Conservation (phyloP, 1,140 invertebrate species). For the Gryon sp. region DNA sequence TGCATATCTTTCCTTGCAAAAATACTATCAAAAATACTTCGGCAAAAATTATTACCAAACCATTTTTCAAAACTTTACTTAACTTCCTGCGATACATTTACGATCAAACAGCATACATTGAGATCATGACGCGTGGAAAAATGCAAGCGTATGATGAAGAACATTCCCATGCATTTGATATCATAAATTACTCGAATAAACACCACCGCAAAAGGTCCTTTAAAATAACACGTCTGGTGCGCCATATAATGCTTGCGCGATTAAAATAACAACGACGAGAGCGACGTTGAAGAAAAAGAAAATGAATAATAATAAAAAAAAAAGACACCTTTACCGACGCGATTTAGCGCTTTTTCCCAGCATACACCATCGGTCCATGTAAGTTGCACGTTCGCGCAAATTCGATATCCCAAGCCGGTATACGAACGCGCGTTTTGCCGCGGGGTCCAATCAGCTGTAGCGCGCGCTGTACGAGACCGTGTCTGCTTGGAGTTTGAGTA, state of each 20-base stretch:
- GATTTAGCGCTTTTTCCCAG: slow-evolving; percentile 50
- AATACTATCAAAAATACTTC: background rate
- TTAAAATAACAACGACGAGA: slow-evolving; percentile 47
- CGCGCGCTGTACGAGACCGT: slow-evolving; percentile 69
- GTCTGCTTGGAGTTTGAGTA: slow-evolving; percentile 67
- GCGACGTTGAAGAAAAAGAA: slow-evolving; percentile 25
- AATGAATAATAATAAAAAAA: no score
- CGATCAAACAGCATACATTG: slow-evolving; percentile 5
- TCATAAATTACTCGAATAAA: slow-evolving; percentile 56
- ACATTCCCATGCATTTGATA: slow-evolving; percentile 43
- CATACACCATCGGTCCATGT: slow-evolving; percentile 33
- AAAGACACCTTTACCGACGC: no score
- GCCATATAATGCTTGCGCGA: slow-evolving; percentile 24
- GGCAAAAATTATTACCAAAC: background rate
- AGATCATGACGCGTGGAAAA: slow-evolving; percentile 6
- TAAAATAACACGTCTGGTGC: slow-evolving; percentile 50
- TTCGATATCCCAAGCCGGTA: slow-evolving; percentile 57
- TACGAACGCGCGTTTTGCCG: slow-evolving; percentile 57
- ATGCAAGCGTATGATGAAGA: background rate
- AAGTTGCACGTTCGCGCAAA: slow-evolving; percentile 60
- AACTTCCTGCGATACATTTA: slow-evolving; percentile 3
- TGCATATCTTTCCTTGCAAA: no score
- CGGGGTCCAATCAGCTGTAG: slow-evolving; percentile 65
- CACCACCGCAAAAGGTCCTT: slow-evolving; percentile 39
- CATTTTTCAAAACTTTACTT: background rate